These are phyloP conservation scores for Steatocranus sp. DNA, from an alignment of 2,797 vertebrate genomes.

Conservation along the genomic window DNA sequence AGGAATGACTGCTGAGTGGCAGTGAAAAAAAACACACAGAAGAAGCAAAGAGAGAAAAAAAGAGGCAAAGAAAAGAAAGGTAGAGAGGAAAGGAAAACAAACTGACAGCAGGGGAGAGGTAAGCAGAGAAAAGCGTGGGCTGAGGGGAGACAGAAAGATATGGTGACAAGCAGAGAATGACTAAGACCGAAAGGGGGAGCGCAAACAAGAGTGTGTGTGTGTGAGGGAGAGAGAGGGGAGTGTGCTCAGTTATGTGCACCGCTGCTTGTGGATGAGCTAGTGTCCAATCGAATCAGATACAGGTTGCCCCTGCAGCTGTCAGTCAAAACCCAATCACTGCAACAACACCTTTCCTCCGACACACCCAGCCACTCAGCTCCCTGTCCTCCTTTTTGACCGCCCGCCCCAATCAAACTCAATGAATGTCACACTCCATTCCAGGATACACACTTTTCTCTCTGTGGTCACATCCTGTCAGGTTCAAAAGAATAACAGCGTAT, in stretches of 20 bases:
- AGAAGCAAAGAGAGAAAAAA: not conserved
- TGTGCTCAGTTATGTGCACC: slow-evolving; percentile 24
- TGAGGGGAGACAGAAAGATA: slow-evolving; percentile 42
- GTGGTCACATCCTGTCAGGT: slow-evolving; percentile 42
- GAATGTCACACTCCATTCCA: slow-evolving; percentile 16
- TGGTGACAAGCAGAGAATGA: slow-evolving; percentile 52
- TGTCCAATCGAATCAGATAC: slow-evolving; percentile 56
- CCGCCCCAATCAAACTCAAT: slow-evolving; percentile 25
- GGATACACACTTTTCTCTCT: not conserved
- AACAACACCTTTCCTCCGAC: slow-evolving; percentile 29
- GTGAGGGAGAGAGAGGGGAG: not conserved
- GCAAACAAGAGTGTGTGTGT: slow-evolving; percentile 17
- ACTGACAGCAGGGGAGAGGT: slow-evolving; percentile 26
- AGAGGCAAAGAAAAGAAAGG: not conserved
- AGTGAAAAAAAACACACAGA: not conserved
- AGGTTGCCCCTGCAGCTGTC: slow-evolving; percentile 47
- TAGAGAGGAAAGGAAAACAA: slow-evolving; percentile 27
- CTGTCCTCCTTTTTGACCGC: not conserved
- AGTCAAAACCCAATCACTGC: slow-evolving; percentile 60
- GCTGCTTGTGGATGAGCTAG: slow-evolving; percentile 32
- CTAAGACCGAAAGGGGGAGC: slow-evolving; percentile 28
- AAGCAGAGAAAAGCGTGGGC: slow-evolving; percentile 14
- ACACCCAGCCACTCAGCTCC: slow-evolving; percentile 31
- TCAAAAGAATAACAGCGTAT: slow-evolving; percentile 41
- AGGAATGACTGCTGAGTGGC: not conserved